phyloP scores from a whole-genome alignment of 2,113 vertebrate genomes.

The Hippocampus guttulatus region DNA sequence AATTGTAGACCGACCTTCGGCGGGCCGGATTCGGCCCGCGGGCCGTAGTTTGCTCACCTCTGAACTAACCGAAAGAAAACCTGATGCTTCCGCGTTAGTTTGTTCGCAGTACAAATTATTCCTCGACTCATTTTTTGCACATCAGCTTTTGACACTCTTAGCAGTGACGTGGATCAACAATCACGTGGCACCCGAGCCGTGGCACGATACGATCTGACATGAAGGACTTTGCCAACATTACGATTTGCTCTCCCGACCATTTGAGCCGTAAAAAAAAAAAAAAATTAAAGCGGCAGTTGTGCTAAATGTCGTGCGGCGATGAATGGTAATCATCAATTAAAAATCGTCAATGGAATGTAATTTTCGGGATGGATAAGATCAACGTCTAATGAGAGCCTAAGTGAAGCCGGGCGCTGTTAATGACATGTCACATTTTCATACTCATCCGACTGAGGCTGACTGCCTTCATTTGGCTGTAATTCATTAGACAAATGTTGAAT shows the following conservation, averaged over 20 bases:
- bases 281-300: neutral
- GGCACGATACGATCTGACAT: neutral
- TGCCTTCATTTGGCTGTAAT: neutral
- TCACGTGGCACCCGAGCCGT: neutral
- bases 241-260: neutral
- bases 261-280: neutral
- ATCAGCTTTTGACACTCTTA: neutral
- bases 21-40: too few species aligned
- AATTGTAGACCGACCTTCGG: too few species aligned
- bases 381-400: constrained; percentile 10
- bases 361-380: constrained; percentile 8
- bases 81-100: too few species aligned
- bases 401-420: constrained; percentile 3
- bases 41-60: too few species aligned
- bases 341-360: neutral
- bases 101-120: too few species aligned
- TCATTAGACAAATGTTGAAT: constrained; percentile 1
- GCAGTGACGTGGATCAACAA: neutral
- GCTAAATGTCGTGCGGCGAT: neutral
- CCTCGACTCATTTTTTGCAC: neutral
- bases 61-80: too few species aligned
- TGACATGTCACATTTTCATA: constrained; percentile 9
- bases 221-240: neutral
- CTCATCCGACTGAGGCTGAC: neutral
- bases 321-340: constrained; percentile 10